Conservation (phyloP, 2,888 invertebrate genomes). For the Rhyacophila evoluta region DNA sequence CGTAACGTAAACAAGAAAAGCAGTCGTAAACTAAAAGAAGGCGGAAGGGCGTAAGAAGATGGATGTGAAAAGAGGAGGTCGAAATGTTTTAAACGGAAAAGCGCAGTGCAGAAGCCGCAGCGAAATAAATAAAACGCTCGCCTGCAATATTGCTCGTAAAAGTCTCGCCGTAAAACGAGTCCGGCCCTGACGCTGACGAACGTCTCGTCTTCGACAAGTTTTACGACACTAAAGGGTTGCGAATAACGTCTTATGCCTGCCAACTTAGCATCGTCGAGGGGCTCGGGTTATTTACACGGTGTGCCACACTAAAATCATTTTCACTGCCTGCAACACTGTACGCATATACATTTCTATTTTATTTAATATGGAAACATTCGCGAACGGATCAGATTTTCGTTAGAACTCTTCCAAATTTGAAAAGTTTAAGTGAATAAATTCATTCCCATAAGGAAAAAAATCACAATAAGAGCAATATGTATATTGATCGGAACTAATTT, state of each 20-base stretch:
- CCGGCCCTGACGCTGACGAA: conserved; percentile 9
- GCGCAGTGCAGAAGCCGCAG: conserved; percentile 24
- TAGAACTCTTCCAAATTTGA: no score
- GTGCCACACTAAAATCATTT: neutral
- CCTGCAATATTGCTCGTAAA: conserved; percentile 20
- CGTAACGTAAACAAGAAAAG: conserved; percentile 27
- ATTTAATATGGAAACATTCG: no score
- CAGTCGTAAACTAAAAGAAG: neutral
- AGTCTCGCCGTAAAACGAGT: conserved; percentile 16
- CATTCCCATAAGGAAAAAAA: no score
- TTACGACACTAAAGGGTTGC: conserved; percentile 5
- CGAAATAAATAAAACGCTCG: neutral
- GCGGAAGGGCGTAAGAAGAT: neutral
- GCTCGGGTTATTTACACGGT: neutral
- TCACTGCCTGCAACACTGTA: neutral
- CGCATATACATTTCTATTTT: no score
- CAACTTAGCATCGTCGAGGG: conserved; percentile 14
- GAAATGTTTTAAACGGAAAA: conserved; percentile 14
- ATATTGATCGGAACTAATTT: no score
- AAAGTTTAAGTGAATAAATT: no score
- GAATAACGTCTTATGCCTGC: neutral
- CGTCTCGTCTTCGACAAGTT: conserved; percentile 22
- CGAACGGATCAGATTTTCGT: no score
- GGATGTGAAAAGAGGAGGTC: conserved; percentile 5
- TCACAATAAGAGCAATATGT: no score